These are phyloP conservation scores for Prionailurus bengalensis DNA, from an alignment of 2,113 vertebrate species.

Conservation along the genomic window DNA sequence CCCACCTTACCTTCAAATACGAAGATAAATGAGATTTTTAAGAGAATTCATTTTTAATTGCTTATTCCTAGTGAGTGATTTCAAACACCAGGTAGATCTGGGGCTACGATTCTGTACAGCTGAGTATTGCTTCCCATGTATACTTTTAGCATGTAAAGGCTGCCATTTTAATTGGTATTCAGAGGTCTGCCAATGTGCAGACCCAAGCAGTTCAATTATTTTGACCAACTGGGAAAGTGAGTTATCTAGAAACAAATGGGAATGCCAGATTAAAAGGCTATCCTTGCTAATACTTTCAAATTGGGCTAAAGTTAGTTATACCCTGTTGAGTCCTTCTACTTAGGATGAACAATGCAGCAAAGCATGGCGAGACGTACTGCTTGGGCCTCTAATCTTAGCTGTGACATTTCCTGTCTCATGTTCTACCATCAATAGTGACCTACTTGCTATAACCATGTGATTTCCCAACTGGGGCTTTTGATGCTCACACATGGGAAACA, in stretches of 20 bases:
- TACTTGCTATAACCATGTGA: conserved; percentile 56
- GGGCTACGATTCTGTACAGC: neutral
- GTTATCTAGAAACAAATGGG: conserved; percentile 59
- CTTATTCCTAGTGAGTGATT: conserved; percentile 35
- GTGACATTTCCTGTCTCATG: conserved; percentile 69
- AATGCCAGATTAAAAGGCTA: conserved; percentile 47
- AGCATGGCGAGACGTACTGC: conserved; percentile 54
- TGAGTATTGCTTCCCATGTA: neutral
- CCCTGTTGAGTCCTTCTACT: conserved; percentile 5
- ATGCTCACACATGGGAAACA: conserved; percentile 80
- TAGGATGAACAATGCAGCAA: neutral
- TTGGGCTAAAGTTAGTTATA: conserved; percentile 71
- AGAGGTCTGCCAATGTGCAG: conserved; percentile 55
- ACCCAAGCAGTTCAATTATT: conserved; percentile 51
- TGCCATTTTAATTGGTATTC: conserved; percentile 61
- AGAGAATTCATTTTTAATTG: conserved; percentile 52
- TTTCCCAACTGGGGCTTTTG: conserved; percentile 75
- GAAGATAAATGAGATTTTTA: conserved; percentile 27
- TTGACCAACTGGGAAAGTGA: conserved; percentile 58
- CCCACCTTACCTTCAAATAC: neutral
- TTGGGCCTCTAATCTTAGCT: conserved; percentile 78
- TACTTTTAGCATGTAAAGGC: conserved; percentile 66
- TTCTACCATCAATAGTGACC: conserved; percentile 74
- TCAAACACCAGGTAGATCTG: conserved; percentile 44
- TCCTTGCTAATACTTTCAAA: conserved; percentile 69